These are phyloP conservation scores for Odocoileus hemionus DNA, from an alignment of 2,113 vertebrate species.

Conservation along the genomic window DNA sequence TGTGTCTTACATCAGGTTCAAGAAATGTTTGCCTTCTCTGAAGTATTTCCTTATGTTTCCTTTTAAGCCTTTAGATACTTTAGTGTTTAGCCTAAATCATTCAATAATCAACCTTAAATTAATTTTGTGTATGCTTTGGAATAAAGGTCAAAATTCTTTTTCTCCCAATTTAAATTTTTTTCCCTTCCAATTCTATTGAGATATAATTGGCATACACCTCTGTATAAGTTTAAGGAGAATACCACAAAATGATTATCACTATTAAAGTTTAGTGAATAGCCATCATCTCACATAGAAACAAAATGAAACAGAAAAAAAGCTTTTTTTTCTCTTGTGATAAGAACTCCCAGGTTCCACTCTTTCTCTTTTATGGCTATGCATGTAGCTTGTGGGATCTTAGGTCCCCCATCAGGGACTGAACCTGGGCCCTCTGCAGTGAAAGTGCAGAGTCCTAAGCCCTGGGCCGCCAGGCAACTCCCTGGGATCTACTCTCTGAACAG, in stretches of 20 bases:
- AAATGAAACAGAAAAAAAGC: background rate
- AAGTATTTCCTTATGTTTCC: background rate
- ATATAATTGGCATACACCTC: background rate
- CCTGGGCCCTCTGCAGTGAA: background rate
- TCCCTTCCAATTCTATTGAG: background rate
- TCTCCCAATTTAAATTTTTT: background rate
- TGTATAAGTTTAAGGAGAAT: background rate
- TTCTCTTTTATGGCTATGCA: background rate
- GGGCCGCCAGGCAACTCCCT: background rate
- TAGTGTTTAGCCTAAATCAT: background rate
- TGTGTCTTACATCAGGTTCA: background rate
- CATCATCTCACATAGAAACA: background rate
- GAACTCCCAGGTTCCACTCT: background rate
- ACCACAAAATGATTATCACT: background rate
- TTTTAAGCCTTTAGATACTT: background rate
- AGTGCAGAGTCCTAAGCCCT: background rate
- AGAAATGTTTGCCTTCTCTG: background rate
- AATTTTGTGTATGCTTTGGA: background rate
- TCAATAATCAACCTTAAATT: background rate
- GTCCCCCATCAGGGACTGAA: background rate
- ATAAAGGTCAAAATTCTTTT: background rate
- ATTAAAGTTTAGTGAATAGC: background rate
- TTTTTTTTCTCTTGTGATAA: background rate
- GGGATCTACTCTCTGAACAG: background rate
- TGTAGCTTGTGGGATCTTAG: background rate